Evolutionary conservation across 2,888 invertebrate genomes (phyloP).

Genomic region (Lysandra coridon): DNA sequence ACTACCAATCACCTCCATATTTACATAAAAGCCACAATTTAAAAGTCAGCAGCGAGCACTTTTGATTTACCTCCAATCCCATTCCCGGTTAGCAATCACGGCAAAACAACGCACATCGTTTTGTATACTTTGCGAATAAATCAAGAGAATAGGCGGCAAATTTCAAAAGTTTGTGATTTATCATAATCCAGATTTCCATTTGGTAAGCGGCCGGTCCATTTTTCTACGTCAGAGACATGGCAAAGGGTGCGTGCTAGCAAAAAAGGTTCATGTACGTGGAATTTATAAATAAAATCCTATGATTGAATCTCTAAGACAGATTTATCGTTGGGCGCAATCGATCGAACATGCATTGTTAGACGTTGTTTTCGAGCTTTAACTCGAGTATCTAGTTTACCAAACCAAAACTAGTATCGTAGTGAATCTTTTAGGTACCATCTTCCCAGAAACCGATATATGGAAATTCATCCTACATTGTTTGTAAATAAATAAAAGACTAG

Average conservation of each 20-base stretch:
- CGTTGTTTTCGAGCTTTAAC: background rate
- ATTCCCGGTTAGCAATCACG: slow-evolving; percentile 40
- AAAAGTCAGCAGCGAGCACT: background rate
- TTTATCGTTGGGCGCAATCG: slow-evolving; percentile 13
- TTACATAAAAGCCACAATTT: slow-evolving; percentile 20
- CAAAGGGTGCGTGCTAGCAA: slow-evolving; percentile 68
- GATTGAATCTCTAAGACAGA: slow-evolving; percentile 28
- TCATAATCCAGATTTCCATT: slow-evolving; percentile 78
- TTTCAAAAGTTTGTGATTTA: slow-evolving; percentile 79
- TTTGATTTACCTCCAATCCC: slow-evolving; percentile 37
- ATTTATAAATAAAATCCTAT: slow-evolving; percentile 46
- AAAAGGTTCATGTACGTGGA: slow-evolving; percentile 52
- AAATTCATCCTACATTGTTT: background rate
- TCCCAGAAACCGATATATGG: background rate
- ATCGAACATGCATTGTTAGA: slow-evolving; percentile 12
- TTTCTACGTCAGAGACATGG: slow-evolving; percentile 75
- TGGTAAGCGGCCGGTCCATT: slow-evolving; percentile 73
- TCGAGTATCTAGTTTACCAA: background rate
- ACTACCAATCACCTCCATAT: background rate
- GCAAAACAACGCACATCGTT: slow-evolving; percentile 59
- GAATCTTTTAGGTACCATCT: background rate
- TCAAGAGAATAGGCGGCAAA: slow-evolving; percentile 70
- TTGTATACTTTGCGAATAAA: slow-evolving; percentile 69
- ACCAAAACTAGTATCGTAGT: background rate
- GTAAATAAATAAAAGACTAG: background rate